Evolutionary conservation across 2,797 vertebrate genomes (phyloP), one percentile per base, ranked within the genome.

Genomic region (Florisuga fusca): DNA sequence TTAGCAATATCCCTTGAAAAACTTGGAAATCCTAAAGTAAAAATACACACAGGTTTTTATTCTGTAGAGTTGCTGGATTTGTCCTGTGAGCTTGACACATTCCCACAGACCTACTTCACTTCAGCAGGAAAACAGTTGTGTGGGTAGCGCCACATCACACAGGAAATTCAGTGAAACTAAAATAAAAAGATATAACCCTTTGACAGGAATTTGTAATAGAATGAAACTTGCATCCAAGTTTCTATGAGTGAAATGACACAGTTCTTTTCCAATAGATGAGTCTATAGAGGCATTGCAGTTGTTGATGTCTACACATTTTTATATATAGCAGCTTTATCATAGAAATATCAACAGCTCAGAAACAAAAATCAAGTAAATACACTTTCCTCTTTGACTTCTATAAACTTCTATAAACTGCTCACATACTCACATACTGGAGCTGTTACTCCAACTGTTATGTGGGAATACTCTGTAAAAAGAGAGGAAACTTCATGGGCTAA

Each of bases 361-460:
- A 90, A 89, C 36, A 88, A 85, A 87, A 89, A 91, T 63, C 58
- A 43, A 68, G 64, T 73, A 91, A 92, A 86, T 85, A 89, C 3
- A 2, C 91, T 64, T 81, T 12, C 54, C n/a, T 92, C 0, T 83
- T 89, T 93, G 75, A 94, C 16, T 86, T 81, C 75, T 71, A 29
- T 71, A 75, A 95, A 94, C 16, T 86, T 81, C 75, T 71, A 29
- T 71, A 75, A 95, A 95, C 75, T 87, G 77, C 61, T 94, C 86
- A 45, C 73, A n/a, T n/a, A n/a, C n/a, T n/a, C n/a, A n/a, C n/a
- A n/a, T n/a, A n/a, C n/a, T n/a, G n/a, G n/a, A 95, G 95, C 88
- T 95, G 86, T 94, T 91, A 31, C 71, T 76, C 77, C 63, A 45
- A 26, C 33, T 74, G 68, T 38, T 53, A 1, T 48, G n/a, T 36